phyloP scores from a whole-genome alignment of 2,797 vertebrate genomes.

The Phataginus tetradactyla region DNA sequence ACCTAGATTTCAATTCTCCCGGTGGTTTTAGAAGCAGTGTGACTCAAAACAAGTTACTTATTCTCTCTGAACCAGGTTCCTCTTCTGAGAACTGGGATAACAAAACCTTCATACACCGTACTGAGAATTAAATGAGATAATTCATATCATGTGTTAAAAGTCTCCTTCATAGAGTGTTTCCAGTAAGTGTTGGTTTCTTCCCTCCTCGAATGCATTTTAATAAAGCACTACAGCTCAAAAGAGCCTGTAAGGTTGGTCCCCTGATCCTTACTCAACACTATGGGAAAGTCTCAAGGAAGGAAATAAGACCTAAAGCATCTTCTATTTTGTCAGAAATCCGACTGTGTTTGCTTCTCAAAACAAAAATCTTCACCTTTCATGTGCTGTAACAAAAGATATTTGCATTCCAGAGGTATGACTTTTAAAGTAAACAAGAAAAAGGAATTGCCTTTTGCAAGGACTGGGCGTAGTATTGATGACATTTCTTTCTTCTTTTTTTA shows the following conservation, averaged over 20 bases:
- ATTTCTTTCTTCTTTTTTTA: too few relatives aligned
- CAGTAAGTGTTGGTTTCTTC: neutral
- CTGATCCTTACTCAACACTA: neutral
- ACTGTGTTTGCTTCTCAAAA: constrained; percentile 30
- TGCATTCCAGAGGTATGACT: neutral
- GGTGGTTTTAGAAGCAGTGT: neutral
- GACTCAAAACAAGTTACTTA: neutral
- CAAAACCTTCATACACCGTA: neutral
- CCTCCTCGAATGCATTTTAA: neutral
- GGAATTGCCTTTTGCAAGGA: neutral
- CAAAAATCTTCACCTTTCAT: neutral
- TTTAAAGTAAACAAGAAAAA: neutral
- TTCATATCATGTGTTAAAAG: neutral
- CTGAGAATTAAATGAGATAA: neutral
- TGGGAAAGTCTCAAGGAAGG: neutral
- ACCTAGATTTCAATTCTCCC: neutral
- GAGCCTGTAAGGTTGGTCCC: neutral
- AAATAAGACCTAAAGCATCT: neutral
- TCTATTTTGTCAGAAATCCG: neutral
- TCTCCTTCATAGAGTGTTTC: neutral
- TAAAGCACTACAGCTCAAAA: neutral
- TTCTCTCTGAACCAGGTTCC: neutral
- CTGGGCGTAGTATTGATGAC: neutral
- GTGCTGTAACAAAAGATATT: neutral
- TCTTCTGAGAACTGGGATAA: neutral